phyloP scores from a whole-genome alignment of 2,888 invertebrate species.

The Hypolimnas misippus region DNA sequence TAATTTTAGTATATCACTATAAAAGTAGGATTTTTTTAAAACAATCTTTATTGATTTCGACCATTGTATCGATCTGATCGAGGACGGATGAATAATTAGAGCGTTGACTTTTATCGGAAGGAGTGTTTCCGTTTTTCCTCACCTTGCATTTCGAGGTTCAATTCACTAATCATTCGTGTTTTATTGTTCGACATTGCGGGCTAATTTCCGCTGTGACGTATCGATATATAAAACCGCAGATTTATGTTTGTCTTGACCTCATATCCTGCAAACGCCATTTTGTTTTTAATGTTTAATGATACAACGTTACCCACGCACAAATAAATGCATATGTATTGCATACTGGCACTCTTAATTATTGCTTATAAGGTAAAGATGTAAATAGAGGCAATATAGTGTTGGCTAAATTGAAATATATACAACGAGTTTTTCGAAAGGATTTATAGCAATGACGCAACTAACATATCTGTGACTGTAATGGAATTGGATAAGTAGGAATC shows the following conservation, averaged over 20 bases:
- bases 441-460: background rate
- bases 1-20: too few relatives aligned
- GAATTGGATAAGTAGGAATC: too few relatives aligned
- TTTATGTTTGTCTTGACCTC: background rate
- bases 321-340: background rate
- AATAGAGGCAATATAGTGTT: background rate
- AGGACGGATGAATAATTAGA: conserved; percentile 18
- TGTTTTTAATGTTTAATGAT: background rate
- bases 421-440: background rate
- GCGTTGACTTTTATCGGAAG: conserved; percentile 28
- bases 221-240: background rate
- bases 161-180: conserved; percentile 17
- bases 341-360: background rate
- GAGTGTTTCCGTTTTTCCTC: conserved; percentile 25
- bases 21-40: too few relatives aligned
- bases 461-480: too few relatives aligned
- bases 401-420: background rate
- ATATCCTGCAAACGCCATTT: background rate
- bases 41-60: conserved; percentile 12
- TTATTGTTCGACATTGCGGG: conserved; percentile 18
- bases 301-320: conserved; percentile 3
- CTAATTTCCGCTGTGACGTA: conserved; percentile 18
- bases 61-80: conserved; percentile 10
- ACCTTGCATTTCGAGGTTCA: conserved; percentile 22
- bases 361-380: background rate